phyloP scores from a whole-genome alignment of 2,113 vertebrate species.

The Dryoscopus gambensis region DNA sequence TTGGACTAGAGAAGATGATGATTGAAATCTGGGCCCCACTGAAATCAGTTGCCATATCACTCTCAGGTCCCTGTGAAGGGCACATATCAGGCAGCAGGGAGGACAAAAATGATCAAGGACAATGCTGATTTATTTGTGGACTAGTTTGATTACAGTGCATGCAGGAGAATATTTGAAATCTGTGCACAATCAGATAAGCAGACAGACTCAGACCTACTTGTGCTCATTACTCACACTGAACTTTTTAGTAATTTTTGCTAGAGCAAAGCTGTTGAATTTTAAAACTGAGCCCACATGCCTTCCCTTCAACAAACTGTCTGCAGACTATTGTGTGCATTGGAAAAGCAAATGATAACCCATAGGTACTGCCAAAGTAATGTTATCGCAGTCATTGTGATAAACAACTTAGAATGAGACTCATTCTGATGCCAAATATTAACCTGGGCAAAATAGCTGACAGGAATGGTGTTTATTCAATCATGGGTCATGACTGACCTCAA shows the following conservation, averaged over 20 bases:
- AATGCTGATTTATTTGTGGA: constrained; percentile 29
- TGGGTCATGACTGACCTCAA: not conserved
- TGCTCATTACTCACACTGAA: not conserved
- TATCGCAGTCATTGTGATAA: not conserved
- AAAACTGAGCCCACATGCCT: not conserved
- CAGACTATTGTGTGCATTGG: not conserved
- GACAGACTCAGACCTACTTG: not conserved
- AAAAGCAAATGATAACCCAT: not conserved
- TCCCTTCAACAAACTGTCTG: not conserved
- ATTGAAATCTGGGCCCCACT: not conserved
- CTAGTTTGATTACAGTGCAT: constrained; percentile 23
- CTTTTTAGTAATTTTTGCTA: not conserved
- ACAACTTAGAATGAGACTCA: not conserved
- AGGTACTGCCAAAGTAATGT: not conserved
- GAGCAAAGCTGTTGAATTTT: not conserved
- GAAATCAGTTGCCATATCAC: not conserved
- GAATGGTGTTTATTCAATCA: not conserved
- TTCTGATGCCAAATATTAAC: constrained; percentile 31
- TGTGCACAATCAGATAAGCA: constrained; percentile 15
- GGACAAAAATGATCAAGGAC: constrained; percentile 45
- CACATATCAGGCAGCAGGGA: not conserved
- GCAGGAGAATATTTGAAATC: constrained; percentile 21
- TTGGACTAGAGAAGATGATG: not conserved
- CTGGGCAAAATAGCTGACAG: not conserved
- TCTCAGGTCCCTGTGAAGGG: not conserved